Evolutionary conservation across 2,113 vertebrate genomes (phyloP).

Genomic region (Charina bottae): DNA sequence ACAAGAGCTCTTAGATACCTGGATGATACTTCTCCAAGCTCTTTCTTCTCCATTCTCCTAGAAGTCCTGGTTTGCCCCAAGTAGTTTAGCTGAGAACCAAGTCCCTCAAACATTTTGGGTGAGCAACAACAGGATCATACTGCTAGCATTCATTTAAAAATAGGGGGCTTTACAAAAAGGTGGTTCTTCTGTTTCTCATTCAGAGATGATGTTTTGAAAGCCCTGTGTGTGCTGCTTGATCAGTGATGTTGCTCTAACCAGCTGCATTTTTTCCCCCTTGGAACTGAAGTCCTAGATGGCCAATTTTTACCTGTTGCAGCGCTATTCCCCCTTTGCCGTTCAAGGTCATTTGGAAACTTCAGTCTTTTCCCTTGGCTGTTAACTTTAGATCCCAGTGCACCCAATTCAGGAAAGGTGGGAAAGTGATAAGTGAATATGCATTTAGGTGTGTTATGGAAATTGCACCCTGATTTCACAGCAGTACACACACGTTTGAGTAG

Average conservation of each 20-base stretch:
- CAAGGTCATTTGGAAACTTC: neutral
- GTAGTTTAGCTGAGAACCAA: neutral
- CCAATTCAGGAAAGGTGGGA: neutral
- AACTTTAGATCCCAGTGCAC: neutral
- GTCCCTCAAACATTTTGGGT: neutral
- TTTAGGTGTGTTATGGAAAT: neutral
- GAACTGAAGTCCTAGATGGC: neutral
- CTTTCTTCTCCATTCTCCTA: neutral
- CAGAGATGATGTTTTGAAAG: neutral
- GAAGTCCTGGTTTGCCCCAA: neutral
- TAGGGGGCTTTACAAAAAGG: neutral
- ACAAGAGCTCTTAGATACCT: neutral
- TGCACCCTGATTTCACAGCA: neutral
- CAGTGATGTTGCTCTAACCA: neutral
- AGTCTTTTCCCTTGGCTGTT: neutral
- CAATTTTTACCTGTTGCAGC: neutral
- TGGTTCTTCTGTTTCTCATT: neutral
- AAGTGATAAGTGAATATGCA: neutral
- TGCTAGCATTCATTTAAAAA: neutral
- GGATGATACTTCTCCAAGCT: neutral
- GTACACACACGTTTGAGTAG: neutral
- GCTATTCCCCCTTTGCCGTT: neutral
- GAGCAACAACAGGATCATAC: neutral
- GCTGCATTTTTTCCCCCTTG: neutral
- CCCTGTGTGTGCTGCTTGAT: neutral